Evolutionary conservation across 2,797 vertebrate genomes (phyloP).

Genomic region (Cetoscarus ocellatus): DNA sequence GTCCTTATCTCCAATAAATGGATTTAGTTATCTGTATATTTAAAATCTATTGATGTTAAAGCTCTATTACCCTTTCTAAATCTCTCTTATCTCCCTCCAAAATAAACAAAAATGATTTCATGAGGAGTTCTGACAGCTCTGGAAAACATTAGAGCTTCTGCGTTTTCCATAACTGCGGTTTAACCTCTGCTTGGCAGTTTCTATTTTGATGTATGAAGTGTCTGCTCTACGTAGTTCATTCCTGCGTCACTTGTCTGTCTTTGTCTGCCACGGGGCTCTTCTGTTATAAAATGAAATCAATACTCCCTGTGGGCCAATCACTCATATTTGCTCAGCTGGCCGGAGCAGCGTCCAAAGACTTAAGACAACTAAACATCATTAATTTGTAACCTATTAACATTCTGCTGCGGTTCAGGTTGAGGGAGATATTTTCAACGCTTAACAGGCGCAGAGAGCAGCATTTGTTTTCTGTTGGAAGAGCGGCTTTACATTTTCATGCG

Average conservation of each 20-base stretch:
- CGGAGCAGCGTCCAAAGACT: slow-evolving; percentile 59
- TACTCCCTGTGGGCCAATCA: slow-evolving; percentile 81
- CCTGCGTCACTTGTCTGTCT: slow-evolving; percentile 50
- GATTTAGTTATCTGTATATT: slow-evolving; percentile 15
- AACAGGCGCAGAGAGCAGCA: slow-evolving; percentile 51
- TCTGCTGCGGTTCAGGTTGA: slow-evolving; percentile 69
- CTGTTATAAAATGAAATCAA: slow-evolving; percentile 74
- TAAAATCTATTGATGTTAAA: slow-evolving; percentile 22
- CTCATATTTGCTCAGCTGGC: slow-evolving; percentile 85
- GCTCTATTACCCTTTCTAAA: slow-evolving; percentile 40
- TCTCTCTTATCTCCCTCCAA: slow-evolving; percentile 58
- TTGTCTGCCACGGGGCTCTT: slow-evolving; percentile 55
- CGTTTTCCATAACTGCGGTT: slow-evolving; percentile 49
- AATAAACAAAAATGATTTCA: slow-evolving; percentile 30
- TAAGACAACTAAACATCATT: slow-evolving; percentile 80
- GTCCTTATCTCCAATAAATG: slow-evolving; percentile 11
- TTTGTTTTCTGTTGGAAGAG: slow-evolving; percentile 68
- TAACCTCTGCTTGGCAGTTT: slow-evolving; percentile 41
- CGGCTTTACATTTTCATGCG: slow-evolving; percentile 37
- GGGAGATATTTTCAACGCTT: slow-evolving; percentile 67
- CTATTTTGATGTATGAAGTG: slow-evolving; percentile 57
- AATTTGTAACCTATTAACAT: slow-evolving; percentile 82
- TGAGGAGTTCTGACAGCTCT: slow-evolving; percentile 40
- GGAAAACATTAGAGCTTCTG: slow-evolving; percentile 57
- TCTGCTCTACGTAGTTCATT: slow-evolving; percentile 50